Percentiles rank a stretch among this genome's conserved stretches.
These are phyloP conservation scores for Polydrusus tereticollis DNA, from an alignment of 2,888 invertebrate genomes.

Conservation along the genomic window DNA sequence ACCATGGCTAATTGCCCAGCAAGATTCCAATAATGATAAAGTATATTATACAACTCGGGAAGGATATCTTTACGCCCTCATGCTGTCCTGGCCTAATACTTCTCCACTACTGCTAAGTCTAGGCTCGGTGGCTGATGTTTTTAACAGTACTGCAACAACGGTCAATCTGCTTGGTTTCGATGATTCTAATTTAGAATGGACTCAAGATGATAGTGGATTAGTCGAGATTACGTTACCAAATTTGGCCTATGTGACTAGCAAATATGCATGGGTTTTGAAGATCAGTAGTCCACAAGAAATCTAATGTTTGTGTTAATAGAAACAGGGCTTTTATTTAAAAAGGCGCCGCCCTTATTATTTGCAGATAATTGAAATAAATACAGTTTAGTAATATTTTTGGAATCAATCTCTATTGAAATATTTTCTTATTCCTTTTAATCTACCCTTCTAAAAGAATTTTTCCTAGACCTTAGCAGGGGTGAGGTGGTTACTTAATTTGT, in stretches of 20 bases:
- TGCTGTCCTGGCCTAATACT: slow-evolving; percentile 78
- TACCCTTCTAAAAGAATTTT: no score
- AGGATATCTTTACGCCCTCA: slow-evolving; percentile 74
- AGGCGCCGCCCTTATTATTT: no score
- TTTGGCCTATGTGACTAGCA: slow-evolving; percentile 13
- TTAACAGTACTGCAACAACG: neutral
- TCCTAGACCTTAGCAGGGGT: no score
- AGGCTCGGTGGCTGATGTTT: slow-evolving; percentile 62
- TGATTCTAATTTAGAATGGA: neutral
- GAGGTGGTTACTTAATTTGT: no score
- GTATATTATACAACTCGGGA: slow-evolving; percentile 56
- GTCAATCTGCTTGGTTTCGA: slow-evolving; percentile 16
- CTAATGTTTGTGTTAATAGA: no score
- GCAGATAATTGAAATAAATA: no score
- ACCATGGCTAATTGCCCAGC: slow-evolving; percentile 83
- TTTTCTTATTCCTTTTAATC: no score
- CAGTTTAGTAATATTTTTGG: no score
- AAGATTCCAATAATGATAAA: slow-evolving; percentile 76
- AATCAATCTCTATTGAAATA: no score
- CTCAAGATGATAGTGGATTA: neutral
- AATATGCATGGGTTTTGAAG: slow-evolving; percentile 22
- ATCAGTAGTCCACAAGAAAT: neutral
- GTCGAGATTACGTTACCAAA: slow-evolving; percentile 15
- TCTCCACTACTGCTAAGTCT: slow-evolving; percentile 70
- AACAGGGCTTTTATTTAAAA: no score